Base-by-base conservation (phyloP, 2,888 invertebrate species). In the Polymixis flavicincta region DNA sequence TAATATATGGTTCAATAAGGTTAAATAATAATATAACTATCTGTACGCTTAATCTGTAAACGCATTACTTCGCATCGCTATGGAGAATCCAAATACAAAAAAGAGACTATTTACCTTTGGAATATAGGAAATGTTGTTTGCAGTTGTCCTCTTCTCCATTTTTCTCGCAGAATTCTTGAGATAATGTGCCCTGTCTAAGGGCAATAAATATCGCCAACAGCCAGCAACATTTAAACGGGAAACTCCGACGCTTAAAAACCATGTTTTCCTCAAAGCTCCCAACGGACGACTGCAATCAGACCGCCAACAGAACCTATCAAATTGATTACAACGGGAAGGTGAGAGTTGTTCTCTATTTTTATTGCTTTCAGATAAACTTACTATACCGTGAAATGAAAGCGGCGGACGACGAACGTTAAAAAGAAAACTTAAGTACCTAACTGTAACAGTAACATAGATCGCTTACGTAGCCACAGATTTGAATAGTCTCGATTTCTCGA, bases 371-470 rank as follows among this genome's bases (percentile, higher is more conserved):
- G 91, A 92, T 91, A 91, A 92, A 92, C 85, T 89, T 86, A 92
- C 89, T 89, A 78, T 81, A 91, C 90, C 94, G 94, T 94, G 91
- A 94, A 94, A 95, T 94, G 94, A 95, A 95, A 94, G 95, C 90
- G 89, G 85, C 88, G 79, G 80, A 77, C 85, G 74, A 84, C 81
- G 80, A 70, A 83, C 79, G 83, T 83, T 85, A 85, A 85, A 89
- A 89, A 89, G 88, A 89, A 88, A 89, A 90, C 80, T 88, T 83
- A 65, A 82, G 78, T 86, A n/a, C n/a, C n/a, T n/a, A 82, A 88
- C 88, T 85, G 89, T 88, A 84, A 83, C 82, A 83, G 69, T 76
- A 75, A 75, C 78, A 63, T 69, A 74, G 82, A 85, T 78, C 65
- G 74, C 73, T 79, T 76, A 73, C 64, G 57, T 64, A 74, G 50